Percentiles rank a stretch among this genome's conserved stretches.
These are phyloP conservation scores for Albula glossodonta DNA, from an alignment of 2,113 vertebrate genomes.

Conservation along the genomic window DNA sequence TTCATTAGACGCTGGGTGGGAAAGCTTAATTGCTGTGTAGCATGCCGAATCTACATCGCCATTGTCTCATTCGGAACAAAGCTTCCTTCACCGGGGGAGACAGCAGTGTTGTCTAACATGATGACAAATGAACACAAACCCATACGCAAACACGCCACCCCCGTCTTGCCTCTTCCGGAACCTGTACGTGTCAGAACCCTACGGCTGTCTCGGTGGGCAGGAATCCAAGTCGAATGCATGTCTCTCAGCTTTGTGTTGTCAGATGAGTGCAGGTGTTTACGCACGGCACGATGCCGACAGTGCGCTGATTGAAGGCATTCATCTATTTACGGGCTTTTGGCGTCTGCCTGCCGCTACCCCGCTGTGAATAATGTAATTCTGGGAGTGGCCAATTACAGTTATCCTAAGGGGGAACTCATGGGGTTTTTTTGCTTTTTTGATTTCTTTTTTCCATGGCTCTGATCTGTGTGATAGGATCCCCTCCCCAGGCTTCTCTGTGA, in stretches of 20 bases:
- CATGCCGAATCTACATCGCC: neutral
- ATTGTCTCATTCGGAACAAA: neutral
- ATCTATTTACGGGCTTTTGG: neutral
- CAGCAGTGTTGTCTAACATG: neutral
- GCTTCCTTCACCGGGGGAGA: neutral
- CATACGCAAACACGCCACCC: neutral
- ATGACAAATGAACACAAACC: neutral
- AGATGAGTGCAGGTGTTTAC: neutral
- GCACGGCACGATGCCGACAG: neutral
- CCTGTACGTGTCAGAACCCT: neutral
- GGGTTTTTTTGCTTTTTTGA: neutral
- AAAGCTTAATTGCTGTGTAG: neutral
- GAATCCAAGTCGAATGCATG: neutral
- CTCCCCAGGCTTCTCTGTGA: neutral
- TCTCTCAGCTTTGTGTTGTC: neutral
- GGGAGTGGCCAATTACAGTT: neutral
- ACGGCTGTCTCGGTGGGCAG: neutral
- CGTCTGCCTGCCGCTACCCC: neutral
- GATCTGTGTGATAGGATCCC: neutral
- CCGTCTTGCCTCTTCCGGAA: neutral
- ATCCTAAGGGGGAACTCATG: neutral
- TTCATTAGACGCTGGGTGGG: neutral
- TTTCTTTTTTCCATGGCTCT: neutral
- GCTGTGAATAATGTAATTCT: neutral
- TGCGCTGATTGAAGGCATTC: neutral